Evolutionary conservation across 2,888 invertebrate species (phyloP), one percentile per base, ranked within the genome.

Genomic region (Ornithoptera priamus): DNA sequence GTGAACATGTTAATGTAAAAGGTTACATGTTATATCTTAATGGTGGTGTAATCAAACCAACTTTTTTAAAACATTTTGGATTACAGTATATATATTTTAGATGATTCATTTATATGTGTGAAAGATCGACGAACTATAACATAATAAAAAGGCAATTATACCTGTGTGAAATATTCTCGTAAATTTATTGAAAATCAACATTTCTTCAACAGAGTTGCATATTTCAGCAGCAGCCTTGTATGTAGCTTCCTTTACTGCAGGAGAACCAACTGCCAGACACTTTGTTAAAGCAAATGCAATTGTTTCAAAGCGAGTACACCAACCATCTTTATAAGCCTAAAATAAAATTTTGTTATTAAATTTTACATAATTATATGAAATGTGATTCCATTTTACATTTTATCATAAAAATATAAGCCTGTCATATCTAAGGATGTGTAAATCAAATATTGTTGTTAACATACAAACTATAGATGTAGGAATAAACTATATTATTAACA

Each of bases 201-300:
- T 88, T 74, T 95, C 92, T 74, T 95, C 94, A 12, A 96, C 94
- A 64, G 93, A 93, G 72, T 92, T 90, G 78, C 94, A 95, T 53
- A 96, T 86, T 77, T 93, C 89, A 68, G 85, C 76, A 2, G 94
- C 86, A 18, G 88, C 90, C 68, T 88, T 87, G 74, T 95, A 95
- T 0, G 93, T 93, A 5, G 89, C 90, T 69, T 89, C 86, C 75
- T 94, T 94, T 2, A 94, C 86, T 59, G 78, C 75, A 63, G 84
- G 74, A 10, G 83, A 76, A 0, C 88, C 88, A 57, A 83, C 83
- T 81, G 76, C 74, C 2, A 94, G 88, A 78, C 95, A 95, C 77
- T 95, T 90, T 1, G 95, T 94, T 63, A 96, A 82, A 18, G 94
- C 94, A 85, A 94, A 95, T 62, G 95, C 89, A n/a, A 95, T 86